Evolutionary conservation across 2,888 invertebrate species (phyloP).

Genomic region (Ochropleura plecta): DNA sequence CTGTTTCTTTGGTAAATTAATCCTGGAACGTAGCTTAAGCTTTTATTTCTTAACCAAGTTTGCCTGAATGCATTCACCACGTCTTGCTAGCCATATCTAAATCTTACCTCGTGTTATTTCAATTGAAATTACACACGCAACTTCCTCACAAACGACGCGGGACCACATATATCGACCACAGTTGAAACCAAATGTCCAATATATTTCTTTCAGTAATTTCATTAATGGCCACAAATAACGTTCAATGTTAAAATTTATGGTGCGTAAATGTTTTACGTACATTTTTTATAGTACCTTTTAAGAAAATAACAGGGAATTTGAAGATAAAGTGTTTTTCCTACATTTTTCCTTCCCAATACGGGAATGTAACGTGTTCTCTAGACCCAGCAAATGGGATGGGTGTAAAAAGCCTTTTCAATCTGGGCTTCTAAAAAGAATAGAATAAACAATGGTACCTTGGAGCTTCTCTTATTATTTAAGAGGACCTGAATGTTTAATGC

Average conservation of each 20-base stretch:
- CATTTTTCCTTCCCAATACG: conserved; percentile 78
- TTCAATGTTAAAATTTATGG: conserved; percentile 85
- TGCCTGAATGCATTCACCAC: neutral
- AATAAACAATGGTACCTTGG: conserved; percentile 86
- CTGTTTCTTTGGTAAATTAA: neutral
- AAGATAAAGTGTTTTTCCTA: conserved; percentile 83
- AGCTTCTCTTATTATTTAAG: conserved; percentile 89
- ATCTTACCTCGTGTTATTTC: conserved; percentile 31
- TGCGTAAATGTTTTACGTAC: conserved; percentile 84
- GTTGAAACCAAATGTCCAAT: conserved; percentile 62
- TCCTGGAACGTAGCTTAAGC: neutral
- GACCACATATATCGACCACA: conserved; percentile 59
- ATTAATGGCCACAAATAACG: conserved; percentile 83
- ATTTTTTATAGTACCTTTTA: conserved; percentile 86
- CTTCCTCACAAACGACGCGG: conserved; percentile 45
- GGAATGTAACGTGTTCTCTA: conserved; percentile 84
- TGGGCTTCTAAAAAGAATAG: conserved; percentile 85
- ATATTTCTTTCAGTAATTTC: conserved; percentile 77
- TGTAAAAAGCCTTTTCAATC: conserved; percentile 89
- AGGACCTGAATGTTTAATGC: conserved; percentile 86
- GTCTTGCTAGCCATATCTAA: conserved; percentile 18
- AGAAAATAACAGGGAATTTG: conserved; percentile 85
- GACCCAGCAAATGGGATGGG: conserved; percentile 82
- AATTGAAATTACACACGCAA: conserved; percentile 63
- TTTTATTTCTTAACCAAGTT: neutral